Base-by-base conservation (phyloP, 53 echinoderm and acorn worm genomes). In the Zoroaster sp. region DNA sequence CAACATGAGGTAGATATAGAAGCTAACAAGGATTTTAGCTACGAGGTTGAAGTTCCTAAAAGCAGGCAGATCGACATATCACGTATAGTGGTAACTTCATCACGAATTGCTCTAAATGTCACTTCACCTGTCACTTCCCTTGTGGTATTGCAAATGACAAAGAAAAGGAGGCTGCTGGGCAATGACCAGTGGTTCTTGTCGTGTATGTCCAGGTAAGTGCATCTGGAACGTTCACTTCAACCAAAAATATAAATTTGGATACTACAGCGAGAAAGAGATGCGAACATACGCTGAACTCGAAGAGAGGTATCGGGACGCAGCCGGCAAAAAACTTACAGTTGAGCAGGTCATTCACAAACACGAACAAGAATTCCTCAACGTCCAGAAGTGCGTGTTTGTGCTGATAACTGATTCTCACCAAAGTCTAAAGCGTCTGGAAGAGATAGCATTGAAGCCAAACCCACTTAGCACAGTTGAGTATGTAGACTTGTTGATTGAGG, bases 101-200 rank as follows among this genome's bases (percentile, higher is more conserved):
- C 12, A 93, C 89, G 1, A 93, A 93, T 31, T 93, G 93, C 37
- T n/a, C 68, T 2, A 75, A 59, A 18, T 93, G 93, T 66, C 75
- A 89, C 42, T 83, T 73, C 5, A 89, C 89, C 3, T 93, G 93
- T 38, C 93, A 93, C 49, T 89, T 76, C 49, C 93, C 93, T 5
- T 92, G 92, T 74, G 0, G 0, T 0, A 44, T 83, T 43, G 40
- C 83, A 0, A 14, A 89, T 32, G 89, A 89, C 45, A 70, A 34
- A 20, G 2, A 74, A 5, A 92, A 92, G 73, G 4, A 3, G 13
- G 70, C 1, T 93, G 93, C 59, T 35, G 39, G 1, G 92, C 92
- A 8, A 89, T 93, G 67, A 21, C 43, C n/a, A n/a, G n/a, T 18
- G 46, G 49, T n/a, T n/a, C n/a, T n/a, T n/a, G n/a, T n/a, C n/a